A percentile compares a stretch with the other conserved stretches of the same genome.
Conservation (phyloP, 2,797 vertebrate genomes). For the Macropus fuliginosus region DNA sequence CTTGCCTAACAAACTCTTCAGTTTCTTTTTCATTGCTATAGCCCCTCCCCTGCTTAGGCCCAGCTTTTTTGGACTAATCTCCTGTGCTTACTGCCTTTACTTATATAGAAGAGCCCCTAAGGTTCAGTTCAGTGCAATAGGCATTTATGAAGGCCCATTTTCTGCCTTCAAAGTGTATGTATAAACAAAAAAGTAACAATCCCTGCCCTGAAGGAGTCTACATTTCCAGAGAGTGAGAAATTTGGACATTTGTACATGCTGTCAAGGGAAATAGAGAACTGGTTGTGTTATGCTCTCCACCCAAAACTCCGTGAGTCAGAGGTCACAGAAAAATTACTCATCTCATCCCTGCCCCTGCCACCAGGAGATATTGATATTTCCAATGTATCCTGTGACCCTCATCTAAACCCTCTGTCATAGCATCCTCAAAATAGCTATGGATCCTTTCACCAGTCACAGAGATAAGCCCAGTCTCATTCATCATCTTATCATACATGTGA, state of each 20-base stretch:
- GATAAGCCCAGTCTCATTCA: not conserved
- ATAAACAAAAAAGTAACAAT: not conserved
- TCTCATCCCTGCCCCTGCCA: not conserved
- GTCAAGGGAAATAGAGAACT: not conserved
- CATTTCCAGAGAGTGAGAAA: not conserved
- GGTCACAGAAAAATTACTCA: not conserved
- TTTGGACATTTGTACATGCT: not conserved
- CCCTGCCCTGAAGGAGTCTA: not conserved
- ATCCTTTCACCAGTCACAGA: not conserved
- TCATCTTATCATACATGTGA: not conserved
- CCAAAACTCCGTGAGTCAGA: not conserved
- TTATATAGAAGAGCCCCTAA: not conserved
- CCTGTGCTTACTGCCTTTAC: not conserved
- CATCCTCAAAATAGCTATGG: not conserved
- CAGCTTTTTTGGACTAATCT: not conserved
- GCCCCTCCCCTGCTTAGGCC: not conserved
- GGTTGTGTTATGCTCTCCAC: not conserved
- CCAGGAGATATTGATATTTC: not conserved
- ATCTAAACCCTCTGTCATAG: not conserved
- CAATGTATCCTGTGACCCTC: not conserved
- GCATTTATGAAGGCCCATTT: not conserved
- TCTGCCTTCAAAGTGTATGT: not conserved
- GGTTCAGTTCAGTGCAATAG: not conserved
- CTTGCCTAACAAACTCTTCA: not conserved
- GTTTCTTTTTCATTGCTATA: conserved; percentile 23